These are phyloP conservation scores for Saccopteryx leptura DNA, from an alignment of 2,113 vertebrate genomes.

Conservation along the genomic window DNA sequence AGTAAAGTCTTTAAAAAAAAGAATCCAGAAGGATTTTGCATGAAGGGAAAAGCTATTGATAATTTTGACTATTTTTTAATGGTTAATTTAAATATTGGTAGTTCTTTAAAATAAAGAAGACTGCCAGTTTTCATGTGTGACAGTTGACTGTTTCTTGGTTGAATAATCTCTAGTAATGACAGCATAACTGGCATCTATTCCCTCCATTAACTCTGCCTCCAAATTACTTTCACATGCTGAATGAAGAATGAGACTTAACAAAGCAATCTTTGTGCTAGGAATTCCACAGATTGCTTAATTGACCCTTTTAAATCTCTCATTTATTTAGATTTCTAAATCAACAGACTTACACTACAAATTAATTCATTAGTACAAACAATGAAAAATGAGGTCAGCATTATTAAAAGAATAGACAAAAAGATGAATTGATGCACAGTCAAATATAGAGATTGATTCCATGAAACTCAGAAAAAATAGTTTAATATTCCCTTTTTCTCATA, in stretches of 20 bases:
- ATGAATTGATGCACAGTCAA: constrained; percentile 76
- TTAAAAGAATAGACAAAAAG: constrained; percentile 79
- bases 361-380: constrained; percentile 80
- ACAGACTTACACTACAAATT: constrained; percentile 79
- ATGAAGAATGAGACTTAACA: constrained; percentile 71
- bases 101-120: constrained; percentile 47
- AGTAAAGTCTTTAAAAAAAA: too few relatives aligned
- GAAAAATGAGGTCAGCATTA: constrained; percentile 82
- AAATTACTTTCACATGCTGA: constrained; percentile 76
- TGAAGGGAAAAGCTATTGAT: background rate
- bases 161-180: constrained; percentile 49
- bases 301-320: constrained; percentile 73
- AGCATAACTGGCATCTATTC: constrained; percentile 18
- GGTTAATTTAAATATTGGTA: constrained; percentile 36
- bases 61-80: constrained; percentile 50
- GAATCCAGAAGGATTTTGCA: background rate
- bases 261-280: constrained; percentile 72
- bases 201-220: constrained; percentile 18
- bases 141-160: constrained; percentile 57
- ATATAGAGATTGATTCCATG: constrained; percentile 73
- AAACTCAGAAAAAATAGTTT: constrained; percentile 78
- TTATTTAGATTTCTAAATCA: constrained; percentile 79
- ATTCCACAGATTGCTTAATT: constrained; percentile 80
- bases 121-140: background rate
- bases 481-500: constrained; percentile 69